Base-by-base conservation (phyloP, 2,113 vertebrate species). In the Chloroceryle aenea region DNA sequence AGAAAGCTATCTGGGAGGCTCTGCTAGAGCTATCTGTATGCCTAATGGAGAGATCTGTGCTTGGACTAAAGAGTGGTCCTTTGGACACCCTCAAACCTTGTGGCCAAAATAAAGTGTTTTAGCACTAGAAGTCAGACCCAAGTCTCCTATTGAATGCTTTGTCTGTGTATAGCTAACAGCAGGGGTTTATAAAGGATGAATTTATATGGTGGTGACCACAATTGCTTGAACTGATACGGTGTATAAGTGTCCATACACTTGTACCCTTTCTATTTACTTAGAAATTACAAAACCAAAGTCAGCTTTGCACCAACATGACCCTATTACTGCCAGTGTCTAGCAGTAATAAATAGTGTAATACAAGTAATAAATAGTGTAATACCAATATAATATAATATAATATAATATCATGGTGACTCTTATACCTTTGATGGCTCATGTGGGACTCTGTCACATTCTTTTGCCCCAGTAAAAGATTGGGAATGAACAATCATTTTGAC, bases 371-470 rank as follows among this genome's bases (percentile, higher is more conserved):
- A 62, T 34, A 48, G 30, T 9, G 6, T 23, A 85, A 58, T 16
- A 34, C 12, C n/a, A n/a, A n/a, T n/a, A n/a, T n/a, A n/a, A n/a
- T n/a, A n/a, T n/a, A n/a, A n/a, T n/a, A n/a, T n/a, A n/a, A n/a
- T n/a, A n/a, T n/a, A n/a, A n/a, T n/a, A n/a, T 95, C 97, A 97
- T 7, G 50, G n/a, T 80, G 97, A 98, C 38, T 98, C 85, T 48
- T 96, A 95, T 29, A 93, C 93, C 26, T 97, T 95, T 40, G 93
- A 97, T 29, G 95, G 94, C 32, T 91, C 94, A 59, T 59, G 38
- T 7, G 94, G 96, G 45, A 97, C 97, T 8, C 69, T 97, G 50
- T 94, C 95, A 45, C 81, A 92, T 32, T 90, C 93, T 50, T 98
- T 97, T 95, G 96, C 87, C 55, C 95, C 96, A 50, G 81, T 69